Percentiles rank a stretch among this genome's conserved stretches.
These are phyloP conservation scores for Seira sanloemensis DNA, from an alignment of 2,888 invertebrate genomes.

Conservation along the genomic window DNA sequence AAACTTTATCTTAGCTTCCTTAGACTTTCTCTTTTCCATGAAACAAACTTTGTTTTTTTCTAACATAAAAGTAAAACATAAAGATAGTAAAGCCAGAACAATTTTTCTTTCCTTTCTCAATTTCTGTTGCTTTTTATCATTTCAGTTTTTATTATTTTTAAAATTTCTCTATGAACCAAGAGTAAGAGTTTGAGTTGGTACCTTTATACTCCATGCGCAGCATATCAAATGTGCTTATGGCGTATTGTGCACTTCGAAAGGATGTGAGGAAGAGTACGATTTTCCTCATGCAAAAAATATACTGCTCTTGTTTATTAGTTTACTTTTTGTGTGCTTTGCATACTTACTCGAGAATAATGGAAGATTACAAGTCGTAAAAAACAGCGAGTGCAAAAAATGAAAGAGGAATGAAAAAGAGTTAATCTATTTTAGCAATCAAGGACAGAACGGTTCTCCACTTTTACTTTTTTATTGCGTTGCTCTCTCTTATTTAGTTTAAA, in stretches of 20 bases:
- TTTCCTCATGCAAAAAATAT: neutral
- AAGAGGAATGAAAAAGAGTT: neutral
- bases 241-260: too few species aligned
- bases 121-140: neutral
- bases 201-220: neutral
- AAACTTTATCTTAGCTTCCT: neutral
- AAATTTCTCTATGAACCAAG: neutral
- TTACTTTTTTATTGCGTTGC: too few species aligned
- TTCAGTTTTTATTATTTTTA: neutral
- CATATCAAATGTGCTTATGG: neutral
- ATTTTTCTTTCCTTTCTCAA: constrained; percentile 14
- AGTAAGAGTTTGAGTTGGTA: neutral
- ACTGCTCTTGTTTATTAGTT: constrained; percentile 7
- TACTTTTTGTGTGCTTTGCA: constrained; percentile 14
- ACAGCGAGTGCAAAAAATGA: constrained; percentile 1
- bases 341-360: constrained; percentile 9
- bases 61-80: neutral
- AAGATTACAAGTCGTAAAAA: constrained; percentile 13
- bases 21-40: neutral
- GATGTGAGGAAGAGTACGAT: neutral
- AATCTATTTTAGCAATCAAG: constrained; percentile 11
- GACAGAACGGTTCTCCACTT: constrained; percentile 2
- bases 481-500: too few species aligned
- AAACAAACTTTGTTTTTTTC: constrained; percentile 8
- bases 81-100: constrained; percentile 10